Evolutionary conservation across 1,140 invertebrate genomes (phyloP).

Genomic region (Papilio helenus): DNA sequence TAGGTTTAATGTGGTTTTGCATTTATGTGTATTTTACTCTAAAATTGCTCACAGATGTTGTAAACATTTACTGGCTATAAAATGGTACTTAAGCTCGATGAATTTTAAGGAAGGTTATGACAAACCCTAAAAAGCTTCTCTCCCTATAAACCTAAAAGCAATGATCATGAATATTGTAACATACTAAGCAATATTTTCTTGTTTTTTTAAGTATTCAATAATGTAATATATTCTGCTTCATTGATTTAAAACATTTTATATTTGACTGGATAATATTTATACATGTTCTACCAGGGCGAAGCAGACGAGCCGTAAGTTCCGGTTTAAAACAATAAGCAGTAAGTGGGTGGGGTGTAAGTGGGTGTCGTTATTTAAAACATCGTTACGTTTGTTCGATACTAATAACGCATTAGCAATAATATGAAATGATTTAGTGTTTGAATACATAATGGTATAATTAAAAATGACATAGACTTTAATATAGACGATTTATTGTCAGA

Average conservation of each 20-base stretch:
- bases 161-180: conserved; percentile 19
- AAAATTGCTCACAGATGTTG: conserved; percentile 4
- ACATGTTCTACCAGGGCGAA: background rate
- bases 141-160: background rate
- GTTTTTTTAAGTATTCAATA: too few relatives aligned
- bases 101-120: conserved; percentile 24
- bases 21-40: conserved; percentile 5
- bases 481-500: background rate
- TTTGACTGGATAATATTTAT: background rate
- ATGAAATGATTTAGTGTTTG: conserved; percentile 18
- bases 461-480: background rate
- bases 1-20: conserved; percentile 21
- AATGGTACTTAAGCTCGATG: conserved; percentile 7
- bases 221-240: too few relatives aligned
- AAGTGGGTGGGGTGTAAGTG: conserved; percentile 59
- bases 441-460: background rate
- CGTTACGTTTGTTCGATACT: conserved; percentile 30
- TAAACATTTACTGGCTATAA: conserved; percentile 24
- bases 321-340: conserved; percentile 66
- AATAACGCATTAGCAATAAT: conserved; percentile 25
- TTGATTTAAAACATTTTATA: too few relatives aligned
- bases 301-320: background rate
- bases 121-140: conserved; percentile 2
- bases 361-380: conserved; percentile 48
- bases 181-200: background rate